phyloP scores from a whole-genome alignment of 1,140 invertebrate genomes.

The Heliconius congener region DNA sequence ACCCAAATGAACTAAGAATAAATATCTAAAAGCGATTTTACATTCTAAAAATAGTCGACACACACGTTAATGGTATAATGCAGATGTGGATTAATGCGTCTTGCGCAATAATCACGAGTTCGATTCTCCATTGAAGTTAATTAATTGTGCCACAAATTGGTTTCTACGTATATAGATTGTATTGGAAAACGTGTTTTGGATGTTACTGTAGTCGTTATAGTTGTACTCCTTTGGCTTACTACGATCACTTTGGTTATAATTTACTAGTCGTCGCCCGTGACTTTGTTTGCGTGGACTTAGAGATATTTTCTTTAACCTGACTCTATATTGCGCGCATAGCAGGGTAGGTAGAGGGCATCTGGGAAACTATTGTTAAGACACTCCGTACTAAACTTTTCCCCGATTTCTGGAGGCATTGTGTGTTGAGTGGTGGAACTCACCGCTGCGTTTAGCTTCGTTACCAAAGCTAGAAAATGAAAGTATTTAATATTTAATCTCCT shows the following conservation, averaged over 20 bases:
- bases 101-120: conserved; percentile 29
- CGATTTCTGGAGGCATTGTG: too few relatives aligned
- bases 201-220: conserved; percentile 6
- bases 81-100: conserved; percentile 27
- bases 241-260: not conserved
- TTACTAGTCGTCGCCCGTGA: not conserved
- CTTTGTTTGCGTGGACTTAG: not conserved
- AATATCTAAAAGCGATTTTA: not conserved
- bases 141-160: conserved; percentile 15
- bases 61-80: conserved; percentile 14
- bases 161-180: conserved; percentile 6
- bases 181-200: conserved; percentile 4
- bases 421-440: too few relatives aligned
- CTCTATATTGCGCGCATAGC: too few relatives aligned
- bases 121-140: conserved; percentile 23
- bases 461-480: too few relatives aligned
- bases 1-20: not conserved
- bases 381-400: too few relatives aligned
- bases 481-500: too few relatives aligned
- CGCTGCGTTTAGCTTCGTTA: too few relatives aligned
- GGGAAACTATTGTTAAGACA: too few relatives aligned
- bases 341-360: too few relatives aligned
- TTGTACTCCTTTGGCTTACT: not conserved
- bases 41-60: not conserved
- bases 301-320: too few relatives aligned